Evolutionary conservation across 2,113 vertebrate species (phyloP), one percentile per base, ranked within the genome.

Genomic region (Ictalurus punctatus): DNA sequence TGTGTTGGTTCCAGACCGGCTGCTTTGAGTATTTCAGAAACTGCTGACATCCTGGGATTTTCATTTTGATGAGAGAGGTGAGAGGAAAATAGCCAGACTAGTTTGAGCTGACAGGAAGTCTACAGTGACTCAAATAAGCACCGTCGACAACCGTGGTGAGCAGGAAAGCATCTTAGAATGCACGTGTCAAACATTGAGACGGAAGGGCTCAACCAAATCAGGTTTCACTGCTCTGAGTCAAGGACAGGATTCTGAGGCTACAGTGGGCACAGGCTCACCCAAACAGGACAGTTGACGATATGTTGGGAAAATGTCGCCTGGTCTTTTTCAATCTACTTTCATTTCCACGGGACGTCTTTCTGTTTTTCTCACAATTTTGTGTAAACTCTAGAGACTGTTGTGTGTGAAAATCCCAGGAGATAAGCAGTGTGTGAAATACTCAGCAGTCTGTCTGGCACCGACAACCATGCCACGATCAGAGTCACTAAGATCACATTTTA

Each of bases 61-160:
- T 82, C n/a, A 82, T 30, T 56, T 58, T 34, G 6, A 58, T 34
- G 52, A 30, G 52, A 56, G 6, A 56, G 52, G 78, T 81, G 14
- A 81, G 12, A 19, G 79, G 79, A 56, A 81, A 56, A 81, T 58
- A 81, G 80, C 17, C 56, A 82, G 56, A 82, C 54, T 83, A 37
- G 30, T 61, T 40, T 59, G 19, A 61, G 17, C 30, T 59, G 56
- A 82, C 79, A 82, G 79, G 54, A 61, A 61, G 30, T 59, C 54
- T 61, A 61, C 80, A 23, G 80, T 83, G 56, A 83, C 80, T 59
- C 30, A 37, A 83, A 34, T 9, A 56, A 10, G 21, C 25, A 14
- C 25, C n/a, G 25, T 79, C n/a, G 52, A 54, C 12, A n/a, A 27
- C 44, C 14, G 2, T 16, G 25, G 1, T 58, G 54, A 58, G 54